Conservation (phyloP, 1,140 invertebrate genomes). For the Trialeurodes vaporariorum region DNA sequence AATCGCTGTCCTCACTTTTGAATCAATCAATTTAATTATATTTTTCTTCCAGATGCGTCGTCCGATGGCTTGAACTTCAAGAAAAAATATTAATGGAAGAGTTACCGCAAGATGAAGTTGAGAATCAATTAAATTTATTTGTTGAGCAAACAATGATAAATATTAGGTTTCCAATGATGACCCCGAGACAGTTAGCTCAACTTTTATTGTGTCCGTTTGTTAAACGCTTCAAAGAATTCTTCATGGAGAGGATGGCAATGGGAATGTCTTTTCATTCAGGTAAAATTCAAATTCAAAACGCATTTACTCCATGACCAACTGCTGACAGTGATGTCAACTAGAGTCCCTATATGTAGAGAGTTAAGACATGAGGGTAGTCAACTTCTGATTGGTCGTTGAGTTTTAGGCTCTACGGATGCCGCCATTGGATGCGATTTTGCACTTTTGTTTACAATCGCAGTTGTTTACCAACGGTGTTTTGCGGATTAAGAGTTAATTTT, state of each 20-base stretch:
- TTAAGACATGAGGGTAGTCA: no score
- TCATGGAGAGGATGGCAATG: conserved; percentile 74
- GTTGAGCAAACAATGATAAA: conserved; percentile 60
- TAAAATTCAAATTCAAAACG: conserved; percentile 20
- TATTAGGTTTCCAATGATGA: conserved; percentile 88
- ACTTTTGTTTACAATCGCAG: no score
- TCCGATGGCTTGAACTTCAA: conserved; percentile 55
- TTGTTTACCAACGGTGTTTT: no score
- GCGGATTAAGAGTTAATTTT: no score
- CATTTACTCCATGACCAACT: no score
- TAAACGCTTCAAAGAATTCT: conserved; percentile 73
- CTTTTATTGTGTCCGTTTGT: conserved; percentile 63
- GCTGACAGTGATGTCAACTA: no score
- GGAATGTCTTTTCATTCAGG: conserved; percentile 81
- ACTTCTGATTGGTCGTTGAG: no score
- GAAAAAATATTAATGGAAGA: conserved; percentile 43
- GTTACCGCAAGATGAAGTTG: conserved; percentile 32
- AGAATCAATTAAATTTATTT: conserved; percentile 48
- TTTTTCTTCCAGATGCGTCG: conserved; percentile 47
- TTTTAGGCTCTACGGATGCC: no score
- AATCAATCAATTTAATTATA: conserved; percentile 8
- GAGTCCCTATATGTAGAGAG: no score
- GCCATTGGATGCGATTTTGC: no score
- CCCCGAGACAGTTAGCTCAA: conserved; percentile 66
- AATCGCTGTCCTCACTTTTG: no score